Conservation (phyloP, 2,888 invertebrate genomes). For the Caenorhabditis sp. region DNA sequence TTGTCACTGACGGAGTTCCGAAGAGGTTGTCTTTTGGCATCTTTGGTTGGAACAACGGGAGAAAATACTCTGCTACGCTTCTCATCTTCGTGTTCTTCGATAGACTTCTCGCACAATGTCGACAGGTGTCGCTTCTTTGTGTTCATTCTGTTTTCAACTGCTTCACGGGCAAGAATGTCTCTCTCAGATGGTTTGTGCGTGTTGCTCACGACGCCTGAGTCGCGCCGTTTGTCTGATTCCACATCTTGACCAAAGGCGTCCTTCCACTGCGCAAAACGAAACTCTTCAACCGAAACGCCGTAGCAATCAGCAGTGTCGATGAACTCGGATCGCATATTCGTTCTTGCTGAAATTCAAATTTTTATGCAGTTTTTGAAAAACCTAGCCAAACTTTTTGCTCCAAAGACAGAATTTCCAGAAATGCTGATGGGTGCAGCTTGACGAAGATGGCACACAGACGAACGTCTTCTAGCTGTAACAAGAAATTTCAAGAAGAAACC, state of each 20-base stretch:
- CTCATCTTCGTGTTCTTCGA: constrained; percentile 30
- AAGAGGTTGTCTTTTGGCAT: constrained; percentile 35
- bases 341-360: constrained; percentile 34
- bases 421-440: constrained; percentile 21
- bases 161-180: constrained; percentile 7
- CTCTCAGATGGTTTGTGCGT: background rate
- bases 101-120: constrained; percentile 15
- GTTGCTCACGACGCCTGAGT: constrained; percentile 36
- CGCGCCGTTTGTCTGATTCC: constrained; percentile 18
- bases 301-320: constrained; percentile 12
- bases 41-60: constrained; percentile 30
- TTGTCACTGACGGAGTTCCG: constrained; percentile 28
- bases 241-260: constrained; percentile 50
- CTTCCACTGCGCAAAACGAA: constrained; percentile 45
- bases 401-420: constrained; percentile 21
- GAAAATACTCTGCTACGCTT: constrained; percentile 44
- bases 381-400: constrained; percentile 49
- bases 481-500: background rate
- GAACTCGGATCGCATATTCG: constrained; percentile 30
- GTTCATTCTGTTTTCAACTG: constrained; percentile 32
- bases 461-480: constrained; percentile 26
- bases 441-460: constrained; percentile 43
- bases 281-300: constrained; percentile 62
- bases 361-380: background rate
- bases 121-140: constrained; percentile 27